phyloP scores from a whole-genome alignment of 2,888 invertebrate species.

The Andrena haemorrhoa region DNA sequence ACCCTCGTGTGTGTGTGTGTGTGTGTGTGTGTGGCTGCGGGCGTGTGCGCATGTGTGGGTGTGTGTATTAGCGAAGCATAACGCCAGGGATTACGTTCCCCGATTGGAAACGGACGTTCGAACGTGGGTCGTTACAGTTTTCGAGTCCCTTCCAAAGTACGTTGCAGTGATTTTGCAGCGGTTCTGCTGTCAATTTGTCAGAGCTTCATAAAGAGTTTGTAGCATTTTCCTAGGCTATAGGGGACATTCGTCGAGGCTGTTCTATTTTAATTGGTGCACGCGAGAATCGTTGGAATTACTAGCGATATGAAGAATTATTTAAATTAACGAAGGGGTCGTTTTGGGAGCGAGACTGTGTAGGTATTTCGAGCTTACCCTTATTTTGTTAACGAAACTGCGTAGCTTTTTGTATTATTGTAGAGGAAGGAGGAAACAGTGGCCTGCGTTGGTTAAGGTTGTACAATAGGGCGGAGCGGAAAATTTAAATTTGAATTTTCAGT shows the following conservation, averaged over 20 bases:
- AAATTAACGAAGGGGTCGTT: not conserved
- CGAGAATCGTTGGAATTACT: not conserved
- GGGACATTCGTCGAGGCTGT: not conserved
- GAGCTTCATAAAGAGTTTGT: conserved; percentile 6
- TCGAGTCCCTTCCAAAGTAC: conserved; percentile 4
- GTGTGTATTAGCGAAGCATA: conserved; percentile 27
- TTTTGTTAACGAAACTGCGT: too few species aligned
- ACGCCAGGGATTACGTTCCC: conserved; percentile 29
- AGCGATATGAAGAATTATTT: not conserved
- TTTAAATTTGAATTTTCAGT: too few species aligned
- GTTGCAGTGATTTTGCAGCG: conserved; percentile 7
- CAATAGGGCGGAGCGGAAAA: too few species aligned
- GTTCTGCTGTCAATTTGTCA: not conserved
- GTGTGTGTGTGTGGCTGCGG: not conserved
- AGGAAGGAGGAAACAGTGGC: too few species aligned
- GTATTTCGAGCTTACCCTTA: not conserved
- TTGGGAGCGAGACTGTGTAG: not conserved
- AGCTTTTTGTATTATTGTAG: too few species aligned
- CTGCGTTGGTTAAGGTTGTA: too few species aligned
- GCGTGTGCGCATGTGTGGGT: not conserved
- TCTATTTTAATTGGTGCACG: conserved; percentile 1
- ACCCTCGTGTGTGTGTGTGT: not conserved
- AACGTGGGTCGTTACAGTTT: conserved; percentile 20
- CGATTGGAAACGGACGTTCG: conserved; percentile 28
- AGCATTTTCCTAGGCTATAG: not conserved